Evolutionary conservation across 2,888 invertebrate genomes (phyloP).

Genomic region (Sturmia bella): DNA sequence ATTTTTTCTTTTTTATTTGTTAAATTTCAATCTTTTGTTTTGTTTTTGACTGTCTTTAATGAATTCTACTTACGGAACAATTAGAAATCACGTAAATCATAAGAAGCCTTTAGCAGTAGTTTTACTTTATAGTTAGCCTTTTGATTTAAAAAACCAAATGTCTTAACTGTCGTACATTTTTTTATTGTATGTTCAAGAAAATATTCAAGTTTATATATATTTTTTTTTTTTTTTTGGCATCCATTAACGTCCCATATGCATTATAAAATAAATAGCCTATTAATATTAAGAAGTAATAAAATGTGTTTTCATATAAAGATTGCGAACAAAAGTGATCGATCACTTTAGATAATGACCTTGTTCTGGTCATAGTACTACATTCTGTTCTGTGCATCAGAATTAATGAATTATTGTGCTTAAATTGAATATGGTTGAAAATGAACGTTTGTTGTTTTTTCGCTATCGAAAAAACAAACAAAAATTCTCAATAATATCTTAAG

Average conservation of each 20-base stretch:
- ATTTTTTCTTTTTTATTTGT: no score
- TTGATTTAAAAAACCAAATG: not conserved
- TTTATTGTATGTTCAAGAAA: slow-evolving; percentile 15
- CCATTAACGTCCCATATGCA: slow-evolving; percentile 6
- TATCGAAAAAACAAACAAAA: no score
- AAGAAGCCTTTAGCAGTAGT: slow-evolving; percentile 14
- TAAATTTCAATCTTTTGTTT: not conserved
- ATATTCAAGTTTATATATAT: slow-evolving; percentile 12
- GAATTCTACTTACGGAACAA: not conserved
- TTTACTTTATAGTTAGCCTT: slow-evolving; percentile 1
- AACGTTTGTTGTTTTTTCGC: no score
- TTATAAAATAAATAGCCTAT: slow-evolving; percentile 32
- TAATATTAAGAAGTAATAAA: not conserved
- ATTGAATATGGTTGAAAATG: no score
- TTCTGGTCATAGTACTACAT: no score
- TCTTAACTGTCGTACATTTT: slow-evolving; percentile 4
- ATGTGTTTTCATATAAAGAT: not conserved
- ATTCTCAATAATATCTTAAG: no score
- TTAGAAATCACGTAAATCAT: not conserved
- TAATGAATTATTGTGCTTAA: no score
- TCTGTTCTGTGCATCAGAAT: no score
- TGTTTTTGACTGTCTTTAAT: slow-evolving; percentile 1
- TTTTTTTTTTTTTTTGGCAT: no score
- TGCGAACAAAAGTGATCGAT: not conserved
- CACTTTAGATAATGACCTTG: not conserved